Evolutionary conservation across 2,888 invertebrate genomes (phyloP).

Genomic region (Drosophila limbata): DNA sequence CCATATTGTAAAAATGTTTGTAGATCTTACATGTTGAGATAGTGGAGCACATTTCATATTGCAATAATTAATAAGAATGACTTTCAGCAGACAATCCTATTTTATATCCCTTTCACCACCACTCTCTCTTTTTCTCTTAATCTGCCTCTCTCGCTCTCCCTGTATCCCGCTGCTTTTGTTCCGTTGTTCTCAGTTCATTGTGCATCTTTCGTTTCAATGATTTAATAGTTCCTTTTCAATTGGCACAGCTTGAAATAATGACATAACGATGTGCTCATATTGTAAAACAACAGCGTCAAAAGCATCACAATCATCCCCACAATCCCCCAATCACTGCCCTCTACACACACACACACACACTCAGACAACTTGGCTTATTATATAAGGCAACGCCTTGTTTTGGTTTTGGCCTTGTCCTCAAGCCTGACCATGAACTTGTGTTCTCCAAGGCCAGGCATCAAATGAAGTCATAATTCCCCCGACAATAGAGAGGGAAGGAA

Average conservation of each 20-base stretch:
- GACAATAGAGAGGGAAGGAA: background rate
- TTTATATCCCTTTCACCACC: too few species aligned
- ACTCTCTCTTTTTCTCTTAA: background rate
- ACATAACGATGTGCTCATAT: slow-evolving; percentile 1
- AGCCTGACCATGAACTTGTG: slow-evolving; percentile 45
- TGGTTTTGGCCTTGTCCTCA: slow-evolving; percentile 17
- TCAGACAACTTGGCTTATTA: background rate
- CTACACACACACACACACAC: background rate
- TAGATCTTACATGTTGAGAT: too few species aligned
- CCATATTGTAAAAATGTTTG: too few species aligned
- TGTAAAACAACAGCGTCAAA: background rate
- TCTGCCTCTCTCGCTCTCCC: too few species aligned
- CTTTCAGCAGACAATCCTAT: too few species aligned
- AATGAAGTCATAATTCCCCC: slow-evolving; percentile 49
- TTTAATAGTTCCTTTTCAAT: slow-evolving; percentile 19
- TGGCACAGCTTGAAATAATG: slow-evolving; percentile 24
- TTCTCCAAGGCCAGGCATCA: slow-evolving; percentile 4
- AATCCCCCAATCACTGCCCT: too few species aligned
- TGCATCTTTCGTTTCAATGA: slow-evolving; percentile 8
- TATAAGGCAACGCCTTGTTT: slow-evolving; percentile 18
- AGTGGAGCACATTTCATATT: too few species aligned
- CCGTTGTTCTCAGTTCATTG: background rate
- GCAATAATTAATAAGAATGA: too few species aligned
- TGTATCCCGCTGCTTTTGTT: background rate
- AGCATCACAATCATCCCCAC: background rate